Percentiles rank a stretch among this genome's conserved stretches.
Evolutionary conservation across 53 echinoderm and acorn worm genomes (phyloP).

Genomic region (Temnopleurus reevesii): DNA sequence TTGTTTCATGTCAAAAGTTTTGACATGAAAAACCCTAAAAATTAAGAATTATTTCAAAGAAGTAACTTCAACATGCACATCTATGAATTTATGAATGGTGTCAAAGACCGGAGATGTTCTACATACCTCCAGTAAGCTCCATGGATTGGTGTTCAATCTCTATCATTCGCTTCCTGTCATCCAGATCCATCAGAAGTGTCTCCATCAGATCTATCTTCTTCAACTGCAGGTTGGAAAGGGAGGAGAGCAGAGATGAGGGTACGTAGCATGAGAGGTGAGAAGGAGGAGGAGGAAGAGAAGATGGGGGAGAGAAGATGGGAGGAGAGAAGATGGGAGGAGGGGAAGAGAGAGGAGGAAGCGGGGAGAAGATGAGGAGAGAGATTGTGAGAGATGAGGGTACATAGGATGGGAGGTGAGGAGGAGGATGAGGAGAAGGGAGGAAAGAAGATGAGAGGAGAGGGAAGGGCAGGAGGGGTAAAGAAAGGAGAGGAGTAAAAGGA

Average conservation of each 20-base stretch:
- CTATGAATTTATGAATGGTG: too few relatives aligned
- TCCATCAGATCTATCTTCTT: constrained; percentile 95
- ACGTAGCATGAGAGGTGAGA: neutral
- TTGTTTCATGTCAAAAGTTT: too few relatives aligned
- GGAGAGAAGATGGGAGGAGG: neutral
- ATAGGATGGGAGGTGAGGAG: neutral
- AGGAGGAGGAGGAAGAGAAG: too few relatives aligned
- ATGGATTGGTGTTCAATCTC: constrained; percentile 83
- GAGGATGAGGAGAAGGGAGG: too few relatives aligned
- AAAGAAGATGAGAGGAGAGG: neutral
- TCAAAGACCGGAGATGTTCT: too few relatives aligned
- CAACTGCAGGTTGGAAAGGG: constrained; percentile 30
- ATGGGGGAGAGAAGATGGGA: neutral
- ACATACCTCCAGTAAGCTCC: constrained; percentile 86
- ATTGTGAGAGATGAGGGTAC: neutral
- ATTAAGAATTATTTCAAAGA: too few relatives aligned
- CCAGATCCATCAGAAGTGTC: constrained; percentile 80
- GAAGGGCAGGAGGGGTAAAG: neutral
- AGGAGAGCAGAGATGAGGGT: neutral
- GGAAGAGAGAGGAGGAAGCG: neutral
- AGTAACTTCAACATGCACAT: too few relatives aligned
- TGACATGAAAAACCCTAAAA: too few relatives aligned
- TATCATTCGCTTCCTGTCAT: constrained; percentile 83
- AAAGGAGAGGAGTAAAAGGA: neutral
- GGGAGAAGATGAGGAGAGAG: neutral